Conservation (phyloP, 2,797 vertebrate genomes). For the Paratrypauchen microcephalus region DNA sequence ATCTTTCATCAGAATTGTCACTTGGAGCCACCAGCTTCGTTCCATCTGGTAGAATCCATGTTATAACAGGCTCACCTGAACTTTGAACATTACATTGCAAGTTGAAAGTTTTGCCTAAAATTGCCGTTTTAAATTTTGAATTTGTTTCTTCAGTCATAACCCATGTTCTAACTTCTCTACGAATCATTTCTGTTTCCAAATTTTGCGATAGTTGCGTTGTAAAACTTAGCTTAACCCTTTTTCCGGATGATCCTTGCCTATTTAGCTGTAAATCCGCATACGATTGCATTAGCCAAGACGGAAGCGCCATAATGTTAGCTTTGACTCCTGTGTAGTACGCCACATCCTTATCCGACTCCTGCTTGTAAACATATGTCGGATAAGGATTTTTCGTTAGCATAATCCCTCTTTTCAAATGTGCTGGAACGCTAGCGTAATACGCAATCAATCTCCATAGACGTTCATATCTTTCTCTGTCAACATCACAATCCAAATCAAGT, state of each 20-base stretch:
- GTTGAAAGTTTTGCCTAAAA: slow-evolving; percentile 73
- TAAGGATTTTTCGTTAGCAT: slow-evolving; percentile 70
- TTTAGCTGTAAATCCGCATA: slow-evolving; percentile 83
- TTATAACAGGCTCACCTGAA: slow-evolving; percentile 74
- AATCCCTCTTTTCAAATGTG: slow-evolving; percentile 77
- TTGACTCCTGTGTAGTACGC: slow-evolving; percentile 89
- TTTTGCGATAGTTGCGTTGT: slow-evolving; percentile 66
- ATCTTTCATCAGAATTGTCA: slow-evolving; percentile 60
- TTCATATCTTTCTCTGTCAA: slow-evolving; percentile 85
- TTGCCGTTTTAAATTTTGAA: slow-evolving; percentile 48
- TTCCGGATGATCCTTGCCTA: slow-evolving; percentile 81
- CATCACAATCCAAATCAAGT: slow-evolving; percentile 83
- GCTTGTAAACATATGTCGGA: slow-evolving; percentile 77
- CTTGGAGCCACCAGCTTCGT: slow-evolving; percentile 74
- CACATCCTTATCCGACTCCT: slow-evolving; percentile 80
- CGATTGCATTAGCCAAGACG: slow-evolving; percentile 86
- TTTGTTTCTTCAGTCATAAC: slow-evolving; percentile 81
- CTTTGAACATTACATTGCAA: slow-evolving; percentile 82
- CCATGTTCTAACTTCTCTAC: slow-evolving; percentile 76
- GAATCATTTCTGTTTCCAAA: slow-evolving; percentile 57
- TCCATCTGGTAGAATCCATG: slow-evolving; percentile 86
- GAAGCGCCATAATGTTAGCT: slow-evolving; percentile 76
- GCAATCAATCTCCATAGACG: slow-evolving; percentile 90
- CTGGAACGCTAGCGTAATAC: slow-evolving; percentile 89
- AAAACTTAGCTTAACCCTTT: slow-evolving; percentile 77